These are phyloP conservation scores for Carapus acus DNA, from an alignment of 2,797 vertebrate genomes.

Conservation along the genomic window DNA sequence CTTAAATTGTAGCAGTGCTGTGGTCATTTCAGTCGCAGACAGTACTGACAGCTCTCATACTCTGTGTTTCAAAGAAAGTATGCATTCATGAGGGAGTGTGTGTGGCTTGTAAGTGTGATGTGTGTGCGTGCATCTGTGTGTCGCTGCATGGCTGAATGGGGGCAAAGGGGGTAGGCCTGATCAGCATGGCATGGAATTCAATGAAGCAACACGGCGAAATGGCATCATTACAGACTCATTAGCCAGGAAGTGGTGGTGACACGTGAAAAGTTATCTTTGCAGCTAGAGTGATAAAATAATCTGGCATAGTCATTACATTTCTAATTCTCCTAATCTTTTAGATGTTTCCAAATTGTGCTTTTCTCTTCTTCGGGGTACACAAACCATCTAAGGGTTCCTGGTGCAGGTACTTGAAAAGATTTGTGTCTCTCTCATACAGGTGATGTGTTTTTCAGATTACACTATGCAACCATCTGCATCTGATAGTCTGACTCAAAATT, in stretches of 20 bases:
- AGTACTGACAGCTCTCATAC: too few species aligned
- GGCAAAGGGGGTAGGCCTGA: background rate
- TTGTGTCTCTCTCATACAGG: background rate
- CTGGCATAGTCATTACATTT: conserved; percentile 42
- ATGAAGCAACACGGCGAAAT: conserved; percentile 69
- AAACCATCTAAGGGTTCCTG: background rate
- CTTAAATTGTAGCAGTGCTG: too few species aligned
- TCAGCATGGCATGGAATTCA: conserved; percentile 53
- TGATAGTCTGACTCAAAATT: too few species aligned
- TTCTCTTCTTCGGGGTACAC: background rate
- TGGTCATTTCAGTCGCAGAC: too few species aligned
- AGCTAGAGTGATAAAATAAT: conserved; percentile 43
- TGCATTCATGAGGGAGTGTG: too few species aligned
- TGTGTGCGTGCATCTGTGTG: conserved; percentile 20
- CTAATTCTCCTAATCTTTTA: conserved; percentile 34
- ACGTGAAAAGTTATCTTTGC: conserved; percentile 52
- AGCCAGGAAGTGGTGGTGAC: conserved; percentile 53
- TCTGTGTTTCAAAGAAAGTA: too few species aligned
- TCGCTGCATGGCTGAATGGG: conserved; percentile 46
- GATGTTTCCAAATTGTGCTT: conserved; percentile 23
- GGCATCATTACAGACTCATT: conserved; percentile 64
- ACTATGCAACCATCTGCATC: background rate
- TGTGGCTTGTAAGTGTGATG: too few species aligned
- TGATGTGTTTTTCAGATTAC: too few species aligned
- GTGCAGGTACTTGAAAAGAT: background rate